Evolutionary conservation across 2,888 invertebrate genomes (phyloP).

Genomic region (Watsonalla cultraria): DNA sequence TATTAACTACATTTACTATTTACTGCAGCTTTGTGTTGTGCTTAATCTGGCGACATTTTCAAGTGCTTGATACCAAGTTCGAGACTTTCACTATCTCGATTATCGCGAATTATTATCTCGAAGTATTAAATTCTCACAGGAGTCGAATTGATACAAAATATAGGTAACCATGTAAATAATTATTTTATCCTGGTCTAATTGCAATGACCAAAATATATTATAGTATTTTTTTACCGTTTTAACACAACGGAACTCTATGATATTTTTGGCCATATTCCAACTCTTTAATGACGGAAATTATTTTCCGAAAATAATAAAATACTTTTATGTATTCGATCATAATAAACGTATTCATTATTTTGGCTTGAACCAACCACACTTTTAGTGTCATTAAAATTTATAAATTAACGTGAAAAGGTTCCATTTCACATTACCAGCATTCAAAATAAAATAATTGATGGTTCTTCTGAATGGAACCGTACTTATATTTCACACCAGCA

Average conservation of each 20-base stretch:
- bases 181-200: too few relatives aligned
- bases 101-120: too few relatives aligned
- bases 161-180: too few relatives aligned
- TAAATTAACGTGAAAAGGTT: too few relatives aligned
- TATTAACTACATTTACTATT: background rate
- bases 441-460: background rate
- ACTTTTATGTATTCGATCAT: background rate
- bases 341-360: background rate
- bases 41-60: conserved; percentile 47
- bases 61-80: conserved; percentile 22
- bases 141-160: too few relatives aligned
- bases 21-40: conserved; percentile 20
- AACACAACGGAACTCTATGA: background rate
- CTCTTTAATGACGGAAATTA: background rate
- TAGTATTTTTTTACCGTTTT: background rate
- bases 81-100: conserved; percentile 13
- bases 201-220: too few relatives aligned
- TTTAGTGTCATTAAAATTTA: too few relatives aligned
- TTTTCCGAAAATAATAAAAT: background rate
- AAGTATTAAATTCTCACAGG: background rate
- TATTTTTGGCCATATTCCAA: background rate
- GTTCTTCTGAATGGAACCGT: background rate
- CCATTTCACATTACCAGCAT: background rate
- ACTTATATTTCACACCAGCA: background rate
- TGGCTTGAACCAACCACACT: too few relatives aligned